Conservation (phyloP, 2,797 vertebrate genomes). For the Stomatorhinus walkeri region DNA sequence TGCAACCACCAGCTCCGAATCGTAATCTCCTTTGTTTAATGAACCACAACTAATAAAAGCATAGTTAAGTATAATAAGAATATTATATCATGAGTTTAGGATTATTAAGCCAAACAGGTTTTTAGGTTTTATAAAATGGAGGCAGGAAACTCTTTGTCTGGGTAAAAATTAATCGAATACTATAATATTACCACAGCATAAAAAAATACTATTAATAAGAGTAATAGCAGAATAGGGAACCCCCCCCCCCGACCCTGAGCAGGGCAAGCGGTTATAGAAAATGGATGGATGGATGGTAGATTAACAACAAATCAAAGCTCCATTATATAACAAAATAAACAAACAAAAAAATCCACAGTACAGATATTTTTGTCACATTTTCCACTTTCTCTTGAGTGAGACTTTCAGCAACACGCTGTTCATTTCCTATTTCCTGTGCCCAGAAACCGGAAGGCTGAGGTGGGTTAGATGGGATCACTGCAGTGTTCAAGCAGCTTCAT, state of each 20-base stretch:
- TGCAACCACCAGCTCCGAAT: slow-evolving; percentile 28
- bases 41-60: background rate
- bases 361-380: no score
- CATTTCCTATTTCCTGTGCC: no score
- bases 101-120: background rate
- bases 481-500: no score
- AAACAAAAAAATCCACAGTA: no score
- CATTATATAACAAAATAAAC: no score
- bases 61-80: background rate
- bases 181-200: background rate
- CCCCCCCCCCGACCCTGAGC: background rate
- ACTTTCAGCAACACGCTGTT: no score
- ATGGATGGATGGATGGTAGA: background rate
- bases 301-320: no score
- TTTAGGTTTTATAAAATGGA: background rate
- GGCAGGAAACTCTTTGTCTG: background rate
- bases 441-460: no score
- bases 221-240: background rate
- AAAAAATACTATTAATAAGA: background rate
- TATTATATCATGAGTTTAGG: background rate
- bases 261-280: background rate
- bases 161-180: background rate
- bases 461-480: no score
- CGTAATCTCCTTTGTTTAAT: slow-evolving; percentile 24
- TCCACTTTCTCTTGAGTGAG: no score